Evolutionary conservation across 2,888 invertebrate genomes (phyloP), one percentile per base, ranked within the genome.

Genomic region (Cepaea hortensis): DNA sequence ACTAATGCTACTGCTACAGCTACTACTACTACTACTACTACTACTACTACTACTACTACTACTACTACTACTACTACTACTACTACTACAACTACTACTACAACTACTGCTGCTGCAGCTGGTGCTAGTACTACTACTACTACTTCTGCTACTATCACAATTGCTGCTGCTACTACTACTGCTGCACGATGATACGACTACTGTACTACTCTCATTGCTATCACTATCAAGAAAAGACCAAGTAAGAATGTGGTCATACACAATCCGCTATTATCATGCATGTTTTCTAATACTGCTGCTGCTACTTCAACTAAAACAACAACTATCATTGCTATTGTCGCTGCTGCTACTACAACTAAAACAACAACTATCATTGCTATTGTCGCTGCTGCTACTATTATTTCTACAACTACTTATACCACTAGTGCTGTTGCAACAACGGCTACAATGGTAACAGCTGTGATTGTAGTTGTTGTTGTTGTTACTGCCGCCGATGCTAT

Each of bases 21-120:
- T 76, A 50, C 50, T 76, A 20, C 76, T 76, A 20, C 76, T 76
- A 50, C 76, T 50, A 15, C 50, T 50, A 50, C 76, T 50, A 7
- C 50, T 76, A 50, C 76, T 76, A 20, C 76, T 76, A 50, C 76
- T 50, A 20, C 76, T 50, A 50, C 50, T 50, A 50, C 50, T 76
- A 50, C 50, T 50, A 76, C 76, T 76, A 50, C 50, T 76, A 76
- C 50, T n/a, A 6, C 50, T 50, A 20, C 76, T 76, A 50, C 50
- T 76, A 20, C 50, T 20, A 11, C 20, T 76, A 50, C 76, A 50
- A 7, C 76, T 76, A 50, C 76, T 5, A 11, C 76, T 50, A 20
- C 20, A 7, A 35, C 50, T 50, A n/a, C 76, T 18, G 3, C 48
- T 76, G 5, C 76, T 76, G 20, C 76, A 50, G 1, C 50, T 76